phyloP scores from a whole-genome alignment of 2,888 invertebrate species.

The Thumatha senex region DNA sequence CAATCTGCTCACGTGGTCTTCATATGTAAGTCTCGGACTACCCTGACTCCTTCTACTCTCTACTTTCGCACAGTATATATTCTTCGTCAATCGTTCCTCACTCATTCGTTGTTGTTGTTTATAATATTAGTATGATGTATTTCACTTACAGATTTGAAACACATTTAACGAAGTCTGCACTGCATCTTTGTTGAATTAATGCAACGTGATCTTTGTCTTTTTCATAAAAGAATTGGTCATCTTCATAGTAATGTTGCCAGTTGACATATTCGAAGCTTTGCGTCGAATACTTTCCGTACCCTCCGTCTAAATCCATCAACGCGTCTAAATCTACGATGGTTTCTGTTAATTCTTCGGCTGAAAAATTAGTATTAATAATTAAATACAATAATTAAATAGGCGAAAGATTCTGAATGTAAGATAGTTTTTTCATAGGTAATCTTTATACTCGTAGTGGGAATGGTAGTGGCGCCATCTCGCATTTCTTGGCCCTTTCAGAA shows the following conservation, averaged over 20 bases:
- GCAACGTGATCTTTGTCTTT: background rate
- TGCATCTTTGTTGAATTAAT: background rate
- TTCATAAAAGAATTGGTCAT: background rate
- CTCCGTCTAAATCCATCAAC: background rate
- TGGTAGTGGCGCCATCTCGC: too few relatives aligned
- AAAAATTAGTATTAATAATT: background rate
- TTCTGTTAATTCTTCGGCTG: background rate
- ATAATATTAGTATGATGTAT: too few relatives aligned
- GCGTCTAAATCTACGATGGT: background rate
- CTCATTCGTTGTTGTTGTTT: too few relatives aligned
- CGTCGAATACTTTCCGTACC: background rate
- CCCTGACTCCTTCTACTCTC: too few relatives aligned
- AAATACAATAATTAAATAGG: background rate
- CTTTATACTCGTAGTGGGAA: too few relatives aligned
- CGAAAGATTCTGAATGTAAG: too few relatives aligned
- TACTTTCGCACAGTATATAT: too few relatives aligned
- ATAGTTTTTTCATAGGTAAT: too few relatives aligned
- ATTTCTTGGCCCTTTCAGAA: too few relatives aligned
- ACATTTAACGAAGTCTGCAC: slow-evolving; percentile 3
- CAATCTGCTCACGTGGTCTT: too few relatives aligned
- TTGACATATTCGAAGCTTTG: background rate
- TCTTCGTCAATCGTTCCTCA: too few relatives aligned
- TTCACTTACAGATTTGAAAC: slow-evolving; percentile 5
- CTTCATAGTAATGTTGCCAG: slow-evolving; percentile 1
- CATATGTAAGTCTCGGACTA: too few relatives aligned